Conservation (phyloP, 2,888 invertebrate genomes). For the Zelleria hepariella region DNA sequence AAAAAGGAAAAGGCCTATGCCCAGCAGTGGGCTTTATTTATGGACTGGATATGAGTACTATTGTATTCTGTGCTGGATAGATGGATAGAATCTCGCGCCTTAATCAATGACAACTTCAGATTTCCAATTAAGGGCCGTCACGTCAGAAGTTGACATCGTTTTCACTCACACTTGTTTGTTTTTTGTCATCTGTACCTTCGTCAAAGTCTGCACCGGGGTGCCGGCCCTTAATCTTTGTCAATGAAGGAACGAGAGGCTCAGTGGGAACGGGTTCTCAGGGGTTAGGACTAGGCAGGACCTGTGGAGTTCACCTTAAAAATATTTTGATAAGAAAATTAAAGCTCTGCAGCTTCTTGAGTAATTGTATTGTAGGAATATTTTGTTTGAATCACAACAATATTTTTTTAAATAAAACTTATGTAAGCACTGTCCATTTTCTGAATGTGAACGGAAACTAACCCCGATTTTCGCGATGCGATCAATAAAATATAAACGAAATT, state of each 20-base stretch:
- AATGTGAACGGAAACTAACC: too few species aligned
- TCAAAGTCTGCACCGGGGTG: conserved; percentile 23
- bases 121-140: conserved; percentile 9
- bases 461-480: too few species aligned
- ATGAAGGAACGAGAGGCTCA: conserved; percentile 37
- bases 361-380: too few species aligned
- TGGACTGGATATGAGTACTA: too few species aligned
- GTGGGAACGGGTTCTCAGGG: conserved; percentile 41
- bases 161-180: conserved; percentile 24
- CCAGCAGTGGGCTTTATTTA: too few species aligned
- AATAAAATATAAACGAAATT: too few species aligned
- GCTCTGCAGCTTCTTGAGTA: too few species aligned
- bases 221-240: conserved; percentile 48
- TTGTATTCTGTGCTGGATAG: background rate
- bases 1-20: too few species aligned
- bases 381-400: too few species aligned
- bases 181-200: conserved; percentile 22
- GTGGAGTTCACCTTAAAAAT: background rate
- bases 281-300: background rate
- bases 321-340: too few species aligned
- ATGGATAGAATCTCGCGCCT: background rate
- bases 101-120: background rate
- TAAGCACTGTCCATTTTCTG: too few species aligned
- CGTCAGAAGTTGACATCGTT: conserved; percentile 1
- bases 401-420: too few species aligned